Evolutionary conservation across 1,140 invertebrate genomes (phyloP), one percentile per base, ranked within the genome.

Genomic region (Cydia pomonella): DNA sequence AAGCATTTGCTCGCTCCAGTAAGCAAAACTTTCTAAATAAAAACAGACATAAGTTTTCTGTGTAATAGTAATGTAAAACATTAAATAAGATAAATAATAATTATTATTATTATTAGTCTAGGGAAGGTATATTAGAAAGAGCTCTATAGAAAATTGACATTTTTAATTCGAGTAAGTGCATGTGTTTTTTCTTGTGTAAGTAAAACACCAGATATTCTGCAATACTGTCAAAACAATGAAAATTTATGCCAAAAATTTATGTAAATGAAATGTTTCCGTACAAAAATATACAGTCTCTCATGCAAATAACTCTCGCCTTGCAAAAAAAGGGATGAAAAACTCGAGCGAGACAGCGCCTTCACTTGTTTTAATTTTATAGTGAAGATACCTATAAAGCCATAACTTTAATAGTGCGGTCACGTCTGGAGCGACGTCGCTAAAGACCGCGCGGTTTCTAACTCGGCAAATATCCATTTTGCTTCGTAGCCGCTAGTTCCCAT

Each of bases 381-480:
- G 13, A 33, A 79, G 74, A 81, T 76, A n/a, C n/a, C n/a, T n/a
- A 75, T 76, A 73, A 78, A 76, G 44, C 38, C 71, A 73, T 75
- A 74, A 78, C 69, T 80, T 80, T 76, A 77, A 75, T 66, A 82
- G 75, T 76, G 75, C 78, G 78, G 77, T 82, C 80, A 82, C 80
- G 78, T 80, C 44, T 27, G 63, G 23, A 33, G 64, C 64, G 27
- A 29, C 64, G 64, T 44, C 74, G n/a, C 21, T 62, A 29, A 71
- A 29, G 75, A 41, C 66, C 53, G 29, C 18, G 41, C 75, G 73
- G 72, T 77, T 75, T 78, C 76, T 76, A 69, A 73, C 81, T 76
- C 76, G 66, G 77, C 77, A 78, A 82, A 80, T 82, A 82, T 79
- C 77, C 81, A 80, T 82, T 82, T 82, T 79, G 76, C 77, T 50